Evolutionary conservation across 2,888 invertebrate species (phyloP).

Genomic region (Hirtodrosophila alboralis): DNA sequence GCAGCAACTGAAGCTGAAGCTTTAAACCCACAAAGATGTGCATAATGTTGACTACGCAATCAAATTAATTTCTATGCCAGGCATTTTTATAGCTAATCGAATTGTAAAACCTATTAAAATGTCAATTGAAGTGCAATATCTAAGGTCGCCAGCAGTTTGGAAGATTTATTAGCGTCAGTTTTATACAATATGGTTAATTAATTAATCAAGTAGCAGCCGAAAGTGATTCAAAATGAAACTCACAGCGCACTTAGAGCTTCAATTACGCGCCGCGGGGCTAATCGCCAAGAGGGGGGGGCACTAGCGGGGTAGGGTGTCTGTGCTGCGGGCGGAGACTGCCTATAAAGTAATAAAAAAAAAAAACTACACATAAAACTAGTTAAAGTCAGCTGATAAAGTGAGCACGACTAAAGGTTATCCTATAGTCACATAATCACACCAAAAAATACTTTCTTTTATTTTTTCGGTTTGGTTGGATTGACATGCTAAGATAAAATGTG

Average conservation of each 20-base stretch:
- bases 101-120: conserved; percentile 52
- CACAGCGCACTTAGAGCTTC: conserved; percentile 60
- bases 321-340: conserved; percentile 4
- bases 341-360: conserved; percentile 13
- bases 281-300: conserved; percentile 17
- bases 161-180: conserved; percentile 37
- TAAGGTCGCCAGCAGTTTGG: conserved; percentile 45
- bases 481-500: too few species aligned
- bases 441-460: too few species aligned
- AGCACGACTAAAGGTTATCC: conserved; percentile 6
- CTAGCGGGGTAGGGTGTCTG: neutral
- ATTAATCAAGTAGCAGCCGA: conserved; percentile 64
- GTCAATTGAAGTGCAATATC: conserved; percentile 58
- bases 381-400: neutral
- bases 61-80: conserved; percentile 58
- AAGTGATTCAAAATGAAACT: conserved; percentile 24
- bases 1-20: neutral
- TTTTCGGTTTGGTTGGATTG: too few species aligned
- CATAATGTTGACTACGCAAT: conserved; percentile 48
- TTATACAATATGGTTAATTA: conserved; percentile 49
- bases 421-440: neutral
- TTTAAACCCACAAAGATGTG: conserved; percentile 12
- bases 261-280: conserved; percentile 67
- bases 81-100: conserved; percentile 64
- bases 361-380: neutral